These are phyloP conservation scores for Sebastes kiyomatsui DNA, from an alignment of 2,797 vertebrate species.

Conservation along the genomic window DNA sequence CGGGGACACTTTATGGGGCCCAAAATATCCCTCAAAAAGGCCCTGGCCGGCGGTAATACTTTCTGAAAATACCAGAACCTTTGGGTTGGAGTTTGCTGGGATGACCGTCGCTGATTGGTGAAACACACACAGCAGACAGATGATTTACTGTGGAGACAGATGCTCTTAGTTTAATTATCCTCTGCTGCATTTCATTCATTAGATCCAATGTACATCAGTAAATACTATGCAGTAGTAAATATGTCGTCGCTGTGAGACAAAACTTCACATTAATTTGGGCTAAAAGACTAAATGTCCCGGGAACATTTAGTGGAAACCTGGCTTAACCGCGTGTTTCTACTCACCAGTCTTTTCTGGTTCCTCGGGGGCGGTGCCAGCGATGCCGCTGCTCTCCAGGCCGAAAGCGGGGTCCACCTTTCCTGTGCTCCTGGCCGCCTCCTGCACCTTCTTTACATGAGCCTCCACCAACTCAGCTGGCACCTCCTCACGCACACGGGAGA, in stretches of 20 bases:
- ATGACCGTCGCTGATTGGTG: too few species aligned
- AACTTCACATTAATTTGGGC: too few species aligned
- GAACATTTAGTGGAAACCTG: too few species aligned
- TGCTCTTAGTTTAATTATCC: not conserved
- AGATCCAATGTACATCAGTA: too few species aligned
- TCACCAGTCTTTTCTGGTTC: constrained; percentile 93
- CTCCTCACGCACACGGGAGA: constrained; percentile 96
- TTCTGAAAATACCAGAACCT: too few species aligned
- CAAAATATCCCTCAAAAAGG: too few species aligned
- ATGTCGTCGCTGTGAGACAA: too few species aligned
- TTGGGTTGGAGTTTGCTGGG: too few species aligned
- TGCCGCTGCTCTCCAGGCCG: constrained; percentile 95
- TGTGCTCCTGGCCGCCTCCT: constrained; percentile 91
- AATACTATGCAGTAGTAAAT: too few species aligned
- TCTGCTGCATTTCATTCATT: not conserved
- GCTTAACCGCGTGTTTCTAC: not conserved
- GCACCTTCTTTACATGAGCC: constrained; percentile 97
- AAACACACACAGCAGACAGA: not conserved
- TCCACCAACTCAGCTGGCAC: constrained; percentile 95
- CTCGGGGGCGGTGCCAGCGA: constrained; percentile 93
- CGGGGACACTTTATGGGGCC: too few species aligned
- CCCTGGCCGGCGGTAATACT: too few species aligned
- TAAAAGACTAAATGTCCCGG: too few species aligned
- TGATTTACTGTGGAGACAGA: not conserved
- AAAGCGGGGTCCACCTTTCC: constrained; percentile 94